Evolutionary conservation across 2,113 vertebrate species (phyloP).

Genomic region (Tursiops truncatus): DNA sequence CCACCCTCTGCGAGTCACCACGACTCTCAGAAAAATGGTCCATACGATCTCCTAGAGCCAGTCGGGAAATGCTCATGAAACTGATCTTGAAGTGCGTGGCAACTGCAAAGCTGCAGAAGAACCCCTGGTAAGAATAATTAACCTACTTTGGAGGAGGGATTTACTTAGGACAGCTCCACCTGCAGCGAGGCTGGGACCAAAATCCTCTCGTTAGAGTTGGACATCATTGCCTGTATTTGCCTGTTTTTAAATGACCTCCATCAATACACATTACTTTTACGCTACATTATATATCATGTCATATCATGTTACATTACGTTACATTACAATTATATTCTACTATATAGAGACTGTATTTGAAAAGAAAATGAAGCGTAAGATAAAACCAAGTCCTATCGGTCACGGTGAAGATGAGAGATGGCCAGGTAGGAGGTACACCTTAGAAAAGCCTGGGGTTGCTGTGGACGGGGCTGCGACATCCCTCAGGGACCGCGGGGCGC

Average conservation of each 20-base stretch:
- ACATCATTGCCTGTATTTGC: background rate
- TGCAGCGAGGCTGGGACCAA: slow-evolving; percentile 46
- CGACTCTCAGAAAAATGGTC: background rate
- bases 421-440: rapidly evolving
- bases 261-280: too few species aligned
- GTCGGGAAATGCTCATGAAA: background rate
- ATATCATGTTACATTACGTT: too few species aligned
- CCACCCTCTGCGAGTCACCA: background rate
- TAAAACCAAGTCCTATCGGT: background rate
- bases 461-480: background rate
- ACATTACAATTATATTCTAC: background rate
- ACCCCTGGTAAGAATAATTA: background rate
- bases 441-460: background rate
- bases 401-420: rapidly evolving
- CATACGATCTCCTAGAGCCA: background rate
- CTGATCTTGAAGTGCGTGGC: slow-evolving; percentile 17
- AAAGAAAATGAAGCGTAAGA: background rate
- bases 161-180: slow-evolving; percentile 27
- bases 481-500: rapidly evolving
- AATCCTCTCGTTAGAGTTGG: background rate
- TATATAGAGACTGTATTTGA: background rate
- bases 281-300: background rate
- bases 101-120: background rate
- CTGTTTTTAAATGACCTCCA: background rate
- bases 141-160: slow-evolving; percentile 37